Evolutionary conservation across 2,888 invertebrate genomes (phyloP), one percentile per base, ranked within the genome.

Genomic region (Drosophila mercatorum): DNA sequence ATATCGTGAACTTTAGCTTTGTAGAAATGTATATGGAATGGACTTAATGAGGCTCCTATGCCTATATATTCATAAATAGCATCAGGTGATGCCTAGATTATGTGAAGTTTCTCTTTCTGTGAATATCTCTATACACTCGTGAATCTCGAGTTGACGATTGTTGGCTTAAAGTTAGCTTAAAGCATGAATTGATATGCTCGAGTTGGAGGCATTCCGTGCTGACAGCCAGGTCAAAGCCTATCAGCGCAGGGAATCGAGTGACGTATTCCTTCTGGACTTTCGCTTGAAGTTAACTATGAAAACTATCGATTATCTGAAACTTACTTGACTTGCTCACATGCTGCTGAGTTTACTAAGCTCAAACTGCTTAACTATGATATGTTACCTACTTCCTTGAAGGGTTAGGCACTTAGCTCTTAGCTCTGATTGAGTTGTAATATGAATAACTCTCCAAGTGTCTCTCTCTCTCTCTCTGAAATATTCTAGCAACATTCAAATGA

Each of bases 31-130:
- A 31, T n/a, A 4, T n/a, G 4, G 5, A 43, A 10, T 6, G 11
- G 28, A 47, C 5, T 28, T 49, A 49, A 49, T 49, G 49, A 49
- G 49, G 31, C 49, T 10, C 2, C n/a, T 49, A n/a, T 49, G 49
- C 5, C 49, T 31, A 49, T 31, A n/a, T 49, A 49, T 31, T 49
- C n/a, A n/a, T 31, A n/a, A 28, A 10, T 2, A 28, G 8, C 28
- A 28, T 8, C 14, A n/a, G 28, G 28, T 28, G 28, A 28, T 5
- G 28, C 0, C 28, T 28, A 28, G 28, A 28, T 0, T 34, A 34
- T 34, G 7, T 7, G 7, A 34, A 34, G 34, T 34, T 34, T 7
- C 34, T 34, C 34, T 34, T 1, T 34, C 34, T 34, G 34, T 34
- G 1, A 1, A 34, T 7, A 34, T 34, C 6, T 6, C 6, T 6